Percentiles rank a stretch among this genome's conserved stretches.
These are phyloP conservation scores for Dufourea novaeangliae DNA, from an alignment of 1,140 invertebrate genomes.

Conservation along the genomic window DNA sequence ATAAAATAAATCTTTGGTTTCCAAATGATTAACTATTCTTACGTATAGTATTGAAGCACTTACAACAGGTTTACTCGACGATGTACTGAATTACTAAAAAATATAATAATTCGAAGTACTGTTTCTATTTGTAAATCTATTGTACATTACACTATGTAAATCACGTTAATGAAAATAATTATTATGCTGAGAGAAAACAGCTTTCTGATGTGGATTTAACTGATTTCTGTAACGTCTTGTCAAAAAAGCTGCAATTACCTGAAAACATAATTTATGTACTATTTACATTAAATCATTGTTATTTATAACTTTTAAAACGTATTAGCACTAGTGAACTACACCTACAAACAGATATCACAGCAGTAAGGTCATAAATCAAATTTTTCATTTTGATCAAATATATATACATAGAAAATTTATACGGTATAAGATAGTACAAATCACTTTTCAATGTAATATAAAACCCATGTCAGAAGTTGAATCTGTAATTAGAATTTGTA, in stretches of 20 bases:
- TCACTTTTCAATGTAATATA: too few relatives aligned
- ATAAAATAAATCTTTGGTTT: conserved; percentile 16
- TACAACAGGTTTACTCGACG: neutral
- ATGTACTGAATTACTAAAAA: neutral
- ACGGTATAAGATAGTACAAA: neutral
- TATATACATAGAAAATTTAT: neutral
- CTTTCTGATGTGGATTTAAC: conserved; percentile 86
- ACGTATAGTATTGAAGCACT: conserved; percentile 26
- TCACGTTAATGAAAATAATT: conserved; percentile 80
- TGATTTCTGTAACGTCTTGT: conserved; percentile 89
- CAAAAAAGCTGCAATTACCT: conserved; percentile 89
- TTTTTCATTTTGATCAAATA: too few relatives aligned
- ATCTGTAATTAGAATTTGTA: too few relatives aligned
- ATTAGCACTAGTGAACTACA: neutral
- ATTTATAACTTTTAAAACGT: neutral
- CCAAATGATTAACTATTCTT: conserved; percentile 30
- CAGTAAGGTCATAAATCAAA: neutral
- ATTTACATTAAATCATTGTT: neutral
- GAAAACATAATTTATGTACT: conserved; percentile 54
- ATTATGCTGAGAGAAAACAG: conserved; percentile 86
- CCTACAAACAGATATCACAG: neutral
- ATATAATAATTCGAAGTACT: neutral
- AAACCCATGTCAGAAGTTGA: too few relatives aligned
- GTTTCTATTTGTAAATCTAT: neutral
- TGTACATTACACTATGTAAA: conserved; percentile 4